A percentile compares a stretch with the other conserved stretches of the same genome.
These are phyloP conservation scores for Dryocosmus kuriphilus DNA, from an alignment of 2,888 invertebrate genomes.

Conservation along the genomic window DNA sequence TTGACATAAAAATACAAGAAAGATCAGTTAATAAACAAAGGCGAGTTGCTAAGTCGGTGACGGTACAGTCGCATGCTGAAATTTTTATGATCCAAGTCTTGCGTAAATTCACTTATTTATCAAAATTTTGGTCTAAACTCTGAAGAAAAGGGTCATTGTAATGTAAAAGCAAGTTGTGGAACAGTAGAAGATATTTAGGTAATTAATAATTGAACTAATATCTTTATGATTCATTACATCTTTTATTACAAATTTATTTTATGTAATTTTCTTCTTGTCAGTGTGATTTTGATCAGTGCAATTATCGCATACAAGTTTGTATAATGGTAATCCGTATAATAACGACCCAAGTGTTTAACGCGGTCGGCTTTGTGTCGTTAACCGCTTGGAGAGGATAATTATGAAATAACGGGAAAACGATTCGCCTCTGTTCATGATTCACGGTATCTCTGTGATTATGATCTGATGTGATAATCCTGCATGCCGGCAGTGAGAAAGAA, in stretches of 20 bases:
- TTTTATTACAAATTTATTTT: neutral
- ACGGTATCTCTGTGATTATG: neutral
- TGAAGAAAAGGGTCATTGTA: neutral
- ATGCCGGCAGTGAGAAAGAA: neutral
- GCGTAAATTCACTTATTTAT: neutral
- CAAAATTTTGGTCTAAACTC: neutral
- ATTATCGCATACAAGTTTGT: neutral
- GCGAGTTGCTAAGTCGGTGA: neutral
- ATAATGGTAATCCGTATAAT: neutral
- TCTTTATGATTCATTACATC: neutral
- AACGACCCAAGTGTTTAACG: neutral
- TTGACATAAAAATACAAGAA: neutral
- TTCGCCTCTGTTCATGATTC: constrained; percentile 8
- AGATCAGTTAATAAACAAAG: neutral
- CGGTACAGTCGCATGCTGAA: neutral
- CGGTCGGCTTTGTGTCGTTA: neutral
- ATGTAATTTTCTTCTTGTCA: neutral
- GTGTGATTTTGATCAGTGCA: neutral
- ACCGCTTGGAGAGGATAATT: constrained; percentile 8
- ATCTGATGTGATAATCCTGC: neutral
- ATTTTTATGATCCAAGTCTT: neutral
- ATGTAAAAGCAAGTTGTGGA: neutral
- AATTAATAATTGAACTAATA: neutral
- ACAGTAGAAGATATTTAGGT: too few species aligned
- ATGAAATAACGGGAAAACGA: constrained; percentile 20